Percentiles rank a stretch among this genome's conserved stretches.
Conservation (phyloP, 2,888 invertebrate genomes). For the Elysia crispata region DNA sequence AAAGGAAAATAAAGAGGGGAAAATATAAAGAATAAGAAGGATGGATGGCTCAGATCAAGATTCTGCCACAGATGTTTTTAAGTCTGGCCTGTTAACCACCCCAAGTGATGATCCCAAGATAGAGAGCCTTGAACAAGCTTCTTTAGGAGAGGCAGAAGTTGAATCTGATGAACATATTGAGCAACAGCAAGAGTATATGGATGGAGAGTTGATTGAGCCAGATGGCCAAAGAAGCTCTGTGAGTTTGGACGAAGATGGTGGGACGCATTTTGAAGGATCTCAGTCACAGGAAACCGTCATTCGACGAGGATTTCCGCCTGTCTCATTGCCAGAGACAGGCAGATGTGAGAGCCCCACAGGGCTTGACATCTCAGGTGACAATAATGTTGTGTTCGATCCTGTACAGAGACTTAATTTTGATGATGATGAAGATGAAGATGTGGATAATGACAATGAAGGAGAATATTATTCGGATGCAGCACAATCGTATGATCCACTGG, state of each 20-base stretch:
- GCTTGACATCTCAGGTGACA: conserved; percentile 41
- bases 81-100: too few relatives aligned
- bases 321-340: conserved; percentile 9
- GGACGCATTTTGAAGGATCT: conserved; percentile 42
- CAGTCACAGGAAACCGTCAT: conserved; percentile 44
- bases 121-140: too few relatives aligned
- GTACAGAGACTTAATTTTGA: conserved; percentile 53
- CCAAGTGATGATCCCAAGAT: too few relatives aligned
- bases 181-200: conserved; percentile 2
- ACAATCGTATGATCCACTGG: background rate
- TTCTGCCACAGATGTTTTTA: too few relatives aligned
- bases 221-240: conserved; percentile 45
- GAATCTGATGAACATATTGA: too few relatives aligned
- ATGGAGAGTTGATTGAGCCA: conserved; percentile 39
- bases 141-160: too few relatives aligned
- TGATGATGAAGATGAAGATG: conserved; percentile 48
- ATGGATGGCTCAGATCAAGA: too few relatives aligned
- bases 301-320: conserved; percentile 16
- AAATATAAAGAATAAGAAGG: too few relatives aligned
- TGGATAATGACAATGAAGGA: conserved; percentile 37
- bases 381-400: conserved; percentile 52
- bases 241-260: conserved; percentile 49
- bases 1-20: too few relatives aligned
- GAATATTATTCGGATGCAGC: conserved; percentile 5
- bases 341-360: background rate